Conservation (phyloP, 2,113 vertebrate genomes). For the Vireo altiloquus region DNA sequence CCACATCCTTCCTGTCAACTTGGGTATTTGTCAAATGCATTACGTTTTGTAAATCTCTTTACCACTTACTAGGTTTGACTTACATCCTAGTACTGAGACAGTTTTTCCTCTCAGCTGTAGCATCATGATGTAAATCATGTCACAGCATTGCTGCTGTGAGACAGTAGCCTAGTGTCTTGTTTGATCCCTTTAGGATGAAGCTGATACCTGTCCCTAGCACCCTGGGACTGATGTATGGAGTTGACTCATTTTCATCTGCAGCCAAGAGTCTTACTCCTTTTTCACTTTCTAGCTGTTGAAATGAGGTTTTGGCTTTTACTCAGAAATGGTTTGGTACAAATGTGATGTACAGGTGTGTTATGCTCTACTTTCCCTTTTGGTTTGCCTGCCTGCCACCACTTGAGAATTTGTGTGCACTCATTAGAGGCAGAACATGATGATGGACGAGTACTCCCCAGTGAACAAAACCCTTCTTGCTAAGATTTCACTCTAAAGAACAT, state of each 20-base stretch:
- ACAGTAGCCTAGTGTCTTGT: neutral
- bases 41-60: neutral
- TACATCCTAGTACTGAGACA: neutral
- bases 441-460: neutral
- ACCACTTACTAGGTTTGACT: neutral
- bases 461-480: neutral
- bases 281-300: neutral
- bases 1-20: neutral
- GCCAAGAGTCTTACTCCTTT: neutral
- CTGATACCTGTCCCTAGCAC: neutral
- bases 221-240: neutral
- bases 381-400: neutral
- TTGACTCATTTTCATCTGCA: neutral
- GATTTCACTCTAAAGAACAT: neutral
- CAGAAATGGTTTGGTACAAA: neutral
- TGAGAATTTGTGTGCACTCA: neutral
- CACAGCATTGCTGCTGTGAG: neutral
- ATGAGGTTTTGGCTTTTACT: neutral
- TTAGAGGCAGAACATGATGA: neutral
- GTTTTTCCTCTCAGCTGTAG: neutral
- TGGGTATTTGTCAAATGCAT: neutral
- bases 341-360: neutral
- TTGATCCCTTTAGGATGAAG: neutral
- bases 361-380: neutral
- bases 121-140: neutral